phyloP scores from a whole-genome alignment of 2,888 invertebrate species.

The Epiblema foenella region DNA sequence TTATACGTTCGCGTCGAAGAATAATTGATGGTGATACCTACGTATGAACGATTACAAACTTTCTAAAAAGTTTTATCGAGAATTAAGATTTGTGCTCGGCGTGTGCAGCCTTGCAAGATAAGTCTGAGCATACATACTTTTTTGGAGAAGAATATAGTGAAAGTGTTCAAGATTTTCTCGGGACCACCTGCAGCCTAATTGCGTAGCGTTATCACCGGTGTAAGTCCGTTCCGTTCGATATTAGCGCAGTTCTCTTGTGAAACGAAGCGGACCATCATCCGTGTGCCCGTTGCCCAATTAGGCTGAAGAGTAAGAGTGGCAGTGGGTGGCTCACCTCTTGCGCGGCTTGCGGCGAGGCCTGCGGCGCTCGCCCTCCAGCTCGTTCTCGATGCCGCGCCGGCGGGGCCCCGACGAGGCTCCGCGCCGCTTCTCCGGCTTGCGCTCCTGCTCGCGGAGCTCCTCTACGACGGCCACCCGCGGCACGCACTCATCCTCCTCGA shows the following conservation, averaged over 20 bases:
- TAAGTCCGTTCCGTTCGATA: background rate
- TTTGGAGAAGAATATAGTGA: background rate
- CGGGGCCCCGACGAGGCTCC: constrained; percentile 63
- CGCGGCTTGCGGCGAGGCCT: constrained; percentile 68
- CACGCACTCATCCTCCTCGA: constrained; percentile 75
- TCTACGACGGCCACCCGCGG: constrained; percentile 72
- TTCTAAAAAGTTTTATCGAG: background rate
- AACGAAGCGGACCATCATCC: background rate
- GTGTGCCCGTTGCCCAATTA: background rate
- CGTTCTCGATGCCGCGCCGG: constrained; percentile 72
- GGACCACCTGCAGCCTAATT: background rate
- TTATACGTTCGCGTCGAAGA: background rate
- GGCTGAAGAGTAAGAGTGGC: background rate
- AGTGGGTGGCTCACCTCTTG: constrained; percentile 62
- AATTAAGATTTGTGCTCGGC: constrained; percentile 1
- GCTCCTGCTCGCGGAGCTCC: constrained; percentile 62
- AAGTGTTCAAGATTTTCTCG: background rate
- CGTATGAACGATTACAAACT: background rate
- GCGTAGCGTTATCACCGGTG: background rate
- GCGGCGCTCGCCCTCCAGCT: constrained; percentile 73
- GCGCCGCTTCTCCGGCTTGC: constrained; percentile 71
- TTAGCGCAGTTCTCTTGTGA: background rate
- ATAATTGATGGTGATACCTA: background rate
- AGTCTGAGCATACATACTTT: background rate
- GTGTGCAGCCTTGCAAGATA: background rate